Evolutionary conservation across 1,140 invertebrate genomes (phyloP), one percentile per base, ranked within the genome.

Genomic region (Drosophila setifemur): DNA sequence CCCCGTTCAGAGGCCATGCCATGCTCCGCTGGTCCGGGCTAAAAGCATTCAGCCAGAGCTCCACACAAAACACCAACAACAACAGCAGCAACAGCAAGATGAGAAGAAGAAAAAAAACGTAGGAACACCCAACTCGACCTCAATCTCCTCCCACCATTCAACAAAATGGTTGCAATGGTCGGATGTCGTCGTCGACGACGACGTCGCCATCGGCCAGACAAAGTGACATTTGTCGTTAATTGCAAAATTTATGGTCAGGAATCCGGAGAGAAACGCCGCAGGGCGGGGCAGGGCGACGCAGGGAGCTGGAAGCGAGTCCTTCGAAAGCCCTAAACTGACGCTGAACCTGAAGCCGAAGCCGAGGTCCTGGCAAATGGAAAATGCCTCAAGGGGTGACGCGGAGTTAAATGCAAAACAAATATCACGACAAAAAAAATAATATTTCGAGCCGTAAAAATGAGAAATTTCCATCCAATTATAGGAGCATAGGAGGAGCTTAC

Each of bases 181-280:
- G 67, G 68, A 72, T 72, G 54, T 45, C 45, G 45, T 71, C 42
- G 68, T 44, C 53, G 53, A 33, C 18, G 68, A 29, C n/a, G 21
- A 31, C 54, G 39, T 60, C 31, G 54, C 50, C 52, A 67, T 53
- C 74, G 69, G 68, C 29, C 71, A 85, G 81, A 81, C 81, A 85
- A 86, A 86, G 82, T 87, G 81, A 86, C 82, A 86, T 86, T 86
- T 86, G 81, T 87, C 81, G 82, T 86, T 86, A 86, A 86, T 87
- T 86, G 81, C 81, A 50, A 86, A 86, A 86, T 86, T 86, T 86
- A 86, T 86, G 72, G 72, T 66, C 63, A 79, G 75, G 73, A 81
- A 85, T 85, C 71, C 66, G 39, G 21, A 31, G 43, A 67, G 25
- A 52, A 9, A 11, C 29, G 29, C 2, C 7, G 19, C n/a, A 21